Percentiles rank a stretch among this genome's conserved stretches.
Conservation (phyloP, 37 sponge, comb jelly and placozoan species). For the Halichondria panicea region DNA sequence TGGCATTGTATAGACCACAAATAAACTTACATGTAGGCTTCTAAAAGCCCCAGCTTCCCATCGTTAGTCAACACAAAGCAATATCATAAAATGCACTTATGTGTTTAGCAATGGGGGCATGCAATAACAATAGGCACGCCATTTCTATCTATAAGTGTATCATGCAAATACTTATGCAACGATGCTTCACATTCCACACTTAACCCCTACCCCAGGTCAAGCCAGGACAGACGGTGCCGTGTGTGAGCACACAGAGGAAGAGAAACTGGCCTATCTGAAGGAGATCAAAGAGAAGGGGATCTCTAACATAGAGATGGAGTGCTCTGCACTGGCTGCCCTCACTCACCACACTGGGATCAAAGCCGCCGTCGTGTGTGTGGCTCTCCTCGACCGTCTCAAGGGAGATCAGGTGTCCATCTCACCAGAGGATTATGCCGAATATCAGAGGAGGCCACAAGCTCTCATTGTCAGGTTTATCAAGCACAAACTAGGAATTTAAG, state of each 20-base stretch:
- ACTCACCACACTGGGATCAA: constrained; percentile 45
- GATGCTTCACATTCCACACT: neutral
- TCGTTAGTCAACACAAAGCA: too few relatives aligned
- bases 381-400: constrained; percentile 86
- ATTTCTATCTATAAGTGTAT: too few relatives aligned
- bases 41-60: too few relatives aligned
- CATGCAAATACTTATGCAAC: too few relatives aligned
- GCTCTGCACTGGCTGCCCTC: constrained; percentile 76
- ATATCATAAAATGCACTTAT: too few relatives aligned
- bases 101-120: too few relatives aligned
- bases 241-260: constrained; percentile 79
- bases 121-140: too few relatives aligned
- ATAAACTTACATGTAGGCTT: too few relatives aligned
- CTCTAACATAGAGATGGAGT: constrained; percentile 97
- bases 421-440: constrained; percentile 57
- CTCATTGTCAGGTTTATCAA: constrained; percentile 72
- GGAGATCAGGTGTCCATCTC: constrained; percentile 87
- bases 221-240: constrained; percentile 89
- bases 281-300: constrained; percentile 57
- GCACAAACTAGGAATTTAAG: constrained; percentile 24
- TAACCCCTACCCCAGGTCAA: constrained; percentile 67
- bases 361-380: constrained; percentile 92
- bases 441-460: constrained; percentile 58
- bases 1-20: too few relatives aligned
- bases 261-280: constrained; percentile 77